Percentiles rank a stretch among this genome's conserved stretches.
phyloP scores from a whole-genome alignment of 2,888 invertebrate species.

The Protophormia terraenovae region DNA sequence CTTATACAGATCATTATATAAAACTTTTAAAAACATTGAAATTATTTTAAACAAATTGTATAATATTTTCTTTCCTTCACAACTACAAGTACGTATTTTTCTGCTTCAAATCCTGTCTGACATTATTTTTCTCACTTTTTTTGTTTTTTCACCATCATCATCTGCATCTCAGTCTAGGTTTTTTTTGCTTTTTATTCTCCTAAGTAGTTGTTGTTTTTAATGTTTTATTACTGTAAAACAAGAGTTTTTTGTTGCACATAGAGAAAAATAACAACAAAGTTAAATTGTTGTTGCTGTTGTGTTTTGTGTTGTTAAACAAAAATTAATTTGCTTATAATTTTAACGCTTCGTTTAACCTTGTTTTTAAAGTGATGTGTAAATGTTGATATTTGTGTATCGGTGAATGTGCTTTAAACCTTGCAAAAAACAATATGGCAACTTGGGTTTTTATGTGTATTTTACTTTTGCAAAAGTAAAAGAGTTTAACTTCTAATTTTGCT shows the following conservation, averaged over 20 bases:
- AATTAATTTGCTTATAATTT: conserved; percentile 82
- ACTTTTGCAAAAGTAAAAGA: conserved; percentile 42
- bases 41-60: not conserved
- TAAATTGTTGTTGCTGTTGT: conserved; percentile 55
- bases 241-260: conserved; percentile 11
- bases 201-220: not conserved
- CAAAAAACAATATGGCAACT: not conserved
- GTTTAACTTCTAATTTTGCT: conserved; percentile 25
- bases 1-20: not conserved
- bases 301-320: conserved; percentile 71
- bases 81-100: conserved; percentile 7
- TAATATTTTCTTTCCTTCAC: not conserved
- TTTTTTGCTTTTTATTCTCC: not conserved
- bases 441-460: conserved; percentile 18
- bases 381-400: not conserved
- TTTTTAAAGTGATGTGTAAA: conserved; percentile 69
- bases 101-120: conserved; percentile 49
- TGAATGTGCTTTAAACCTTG: not conserved
- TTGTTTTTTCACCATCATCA: not conserved
- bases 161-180: not conserved
- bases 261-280: conserved; percentile 24
- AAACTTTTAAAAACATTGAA: conserved; percentile 11
- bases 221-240: conserved; percentile 50
- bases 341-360: conserved; percentile 81
- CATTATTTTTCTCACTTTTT: conserved; percentile 50